phyloP scores from a whole-genome alignment of 2,888 invertebrate genomes.

The Drosophila peninsularis region DNA sequence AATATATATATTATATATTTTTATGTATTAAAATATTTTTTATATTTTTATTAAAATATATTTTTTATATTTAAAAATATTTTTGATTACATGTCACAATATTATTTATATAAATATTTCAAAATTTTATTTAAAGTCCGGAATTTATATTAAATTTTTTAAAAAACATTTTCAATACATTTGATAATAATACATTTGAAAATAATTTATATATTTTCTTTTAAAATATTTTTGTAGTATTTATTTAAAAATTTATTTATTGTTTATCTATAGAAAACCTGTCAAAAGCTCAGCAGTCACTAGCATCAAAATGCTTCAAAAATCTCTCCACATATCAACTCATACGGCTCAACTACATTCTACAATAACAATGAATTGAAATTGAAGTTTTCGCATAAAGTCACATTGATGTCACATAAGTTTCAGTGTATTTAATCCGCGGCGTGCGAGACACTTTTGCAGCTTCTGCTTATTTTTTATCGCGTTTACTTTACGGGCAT shows the following conservation, averaged over 20 bases:
- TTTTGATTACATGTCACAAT: too few relatives aligned
- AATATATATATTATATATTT: too few relatives aligned
- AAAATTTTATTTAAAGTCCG: too few relatives aligned
- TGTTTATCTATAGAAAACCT: too few relatives aligned
- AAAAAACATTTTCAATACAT: not conserved
- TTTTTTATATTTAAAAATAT: not conserved
- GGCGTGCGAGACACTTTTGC: not conserved
- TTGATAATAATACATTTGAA: too few relatives aligned
- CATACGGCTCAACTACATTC: not conserved
- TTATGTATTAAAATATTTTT: too few relatives aligned
- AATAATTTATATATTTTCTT: not conserved
- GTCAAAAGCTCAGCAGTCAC: too few relatives aligned
- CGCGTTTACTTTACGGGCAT: constrained; percentile 38
- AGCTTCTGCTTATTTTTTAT: constrained; percentile 21
- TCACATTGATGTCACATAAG: not conserved
- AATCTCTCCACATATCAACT: not conserved
- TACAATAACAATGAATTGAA: not conserved
- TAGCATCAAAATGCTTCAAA: too few relatives aligned
- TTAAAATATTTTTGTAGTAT: too few relatives aligned
- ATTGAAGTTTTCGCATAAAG: not conserved
- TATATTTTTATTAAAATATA: not conserved
- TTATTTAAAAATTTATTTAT: too few relatives aligned
- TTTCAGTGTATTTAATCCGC: not conserved
- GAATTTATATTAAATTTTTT: not conserved
- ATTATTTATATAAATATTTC: too few relatives aligned